Evolutionary conservation across 2,888 invertebrate species (phyloP).

Genomic region (Eupithecia pulchellata): DNA sequence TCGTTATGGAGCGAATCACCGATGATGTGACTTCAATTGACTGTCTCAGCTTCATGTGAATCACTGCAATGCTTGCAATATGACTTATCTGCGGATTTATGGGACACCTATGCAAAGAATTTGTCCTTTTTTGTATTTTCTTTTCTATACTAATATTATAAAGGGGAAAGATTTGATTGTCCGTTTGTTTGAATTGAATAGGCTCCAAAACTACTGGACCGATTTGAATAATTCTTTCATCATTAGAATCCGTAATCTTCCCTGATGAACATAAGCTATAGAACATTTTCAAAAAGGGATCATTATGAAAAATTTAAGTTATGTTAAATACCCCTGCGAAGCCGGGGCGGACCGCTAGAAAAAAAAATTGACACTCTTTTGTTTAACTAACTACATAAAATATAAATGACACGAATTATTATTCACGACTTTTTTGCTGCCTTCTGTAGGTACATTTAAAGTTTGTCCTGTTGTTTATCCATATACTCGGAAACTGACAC

Average conservation of each 20-base stretch:
- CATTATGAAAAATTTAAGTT: too few species aligned
- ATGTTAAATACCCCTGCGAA: too few species aligned
- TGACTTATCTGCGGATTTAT: conserved; percentile 5
- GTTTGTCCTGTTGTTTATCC: not conserved
- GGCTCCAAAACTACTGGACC: too few species aligned
- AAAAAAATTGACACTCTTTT: not conserved
- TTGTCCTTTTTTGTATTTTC: not conserved
- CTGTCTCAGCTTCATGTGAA: conserved; percentile 55
- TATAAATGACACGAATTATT: not conserved
- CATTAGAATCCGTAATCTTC: too few species aligned
- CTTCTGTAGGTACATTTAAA: conserved; percentile 1
- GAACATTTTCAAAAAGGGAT: too few species aligned
- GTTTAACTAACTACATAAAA: not conserved
- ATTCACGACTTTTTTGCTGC: conserved; percentile 8
- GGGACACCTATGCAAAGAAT: conserved; percentile 1
- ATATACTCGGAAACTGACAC: conserved; percentile 20
- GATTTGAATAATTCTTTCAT: too few species aligned
- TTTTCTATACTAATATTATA: too few species aligned
- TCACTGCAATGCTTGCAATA: conserved; percentile 44
- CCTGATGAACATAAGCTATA: too few species aligned
- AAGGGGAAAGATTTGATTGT: too few species aligned
- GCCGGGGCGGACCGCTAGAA: too few species aligned
- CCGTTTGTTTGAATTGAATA: too few species aligned
- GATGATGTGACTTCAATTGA: conserved; percentile 61
- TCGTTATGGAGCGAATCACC: conserved; percentile 67